A percentile compares a stretch with the other conserved stretches of the same genome.
These are phyloP conservation scores for Pogonophryne albipinna DNA, from an alignment of 2,797 vertebrate species.

Conservation along the genomic window DNA sequence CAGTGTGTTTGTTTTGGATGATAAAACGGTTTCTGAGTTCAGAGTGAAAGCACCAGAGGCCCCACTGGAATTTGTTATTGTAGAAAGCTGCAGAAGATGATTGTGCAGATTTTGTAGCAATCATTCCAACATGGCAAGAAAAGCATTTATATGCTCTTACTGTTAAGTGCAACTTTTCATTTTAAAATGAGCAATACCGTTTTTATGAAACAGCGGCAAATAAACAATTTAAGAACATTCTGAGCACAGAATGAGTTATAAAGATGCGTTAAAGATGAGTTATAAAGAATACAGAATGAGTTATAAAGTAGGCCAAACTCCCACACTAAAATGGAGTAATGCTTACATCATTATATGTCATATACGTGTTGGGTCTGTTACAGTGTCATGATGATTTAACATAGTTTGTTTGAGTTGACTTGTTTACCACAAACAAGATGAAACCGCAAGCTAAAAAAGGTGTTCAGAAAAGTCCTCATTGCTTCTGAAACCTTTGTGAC, in stretches of 20 bases:
- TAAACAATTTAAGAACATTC: not conserved
- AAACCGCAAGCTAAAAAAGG: not conserved
- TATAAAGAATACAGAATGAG: not conserved
- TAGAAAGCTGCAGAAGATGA: conserved; percentile 26
- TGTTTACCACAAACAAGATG: conserved; percentile 3
- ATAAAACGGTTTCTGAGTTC: conserved; percentile 14
- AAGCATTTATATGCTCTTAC: conserved; percentile 18
- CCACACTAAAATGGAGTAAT: not conserved
- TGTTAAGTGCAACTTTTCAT: conserved; percentile 2
- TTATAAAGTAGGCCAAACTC: not conserved
- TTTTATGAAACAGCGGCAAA: not conserved
- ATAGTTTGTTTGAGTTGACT: not conserved
- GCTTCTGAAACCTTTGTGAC: not conserved
- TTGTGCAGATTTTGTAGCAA: conserved; percentile 26
- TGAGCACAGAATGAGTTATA: not conserved
- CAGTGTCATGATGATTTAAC: not conserved
- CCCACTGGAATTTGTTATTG: conserved; percentile 17
- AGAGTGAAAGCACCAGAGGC: not conserved
- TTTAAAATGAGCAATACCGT: not conserved
- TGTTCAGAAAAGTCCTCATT: not conserved
- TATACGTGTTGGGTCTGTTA: not conserved
- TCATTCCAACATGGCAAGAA: conserved; percentile 22
- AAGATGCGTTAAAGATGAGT: too few species aligned
- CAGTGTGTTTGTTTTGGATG: conserved; percentile 55
- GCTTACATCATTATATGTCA: too few species aligned